Conservation (phyloP, 2,888 invertebrate species). For the Acholoe squamosa region DNA sequence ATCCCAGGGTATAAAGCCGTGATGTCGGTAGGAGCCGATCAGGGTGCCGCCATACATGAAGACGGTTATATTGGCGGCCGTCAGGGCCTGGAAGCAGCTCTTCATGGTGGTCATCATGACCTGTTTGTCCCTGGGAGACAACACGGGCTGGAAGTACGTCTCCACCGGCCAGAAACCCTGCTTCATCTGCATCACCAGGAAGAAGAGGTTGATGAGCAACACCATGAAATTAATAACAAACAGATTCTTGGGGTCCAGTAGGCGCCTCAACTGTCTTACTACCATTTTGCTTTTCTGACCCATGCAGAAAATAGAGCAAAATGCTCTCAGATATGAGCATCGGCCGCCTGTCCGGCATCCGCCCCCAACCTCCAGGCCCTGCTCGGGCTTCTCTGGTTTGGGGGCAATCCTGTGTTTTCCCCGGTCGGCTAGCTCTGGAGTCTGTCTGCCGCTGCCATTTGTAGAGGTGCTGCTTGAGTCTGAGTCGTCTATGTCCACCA, state of each 20-base stretch:
- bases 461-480: constrained; percentile 42
- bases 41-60: constrained; percentile 74
- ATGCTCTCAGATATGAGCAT: not conserved
- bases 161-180: constrained; percentile 68
- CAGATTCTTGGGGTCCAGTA: constrained; percentile 64
- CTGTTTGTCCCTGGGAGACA: constrained; percentile 48
- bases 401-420: not conserved
- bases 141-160: constrained; percentile 65
- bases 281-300: constrained; percentile 57
- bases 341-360: not conserved
- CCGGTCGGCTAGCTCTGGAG: not conserved
- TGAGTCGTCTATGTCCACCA: constrained; percentile 36
- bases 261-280: constrained; percentile 31
- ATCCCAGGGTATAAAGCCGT: constrained; percentile 76
- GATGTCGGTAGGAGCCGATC: constrained; percentile 74
- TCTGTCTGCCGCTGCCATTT: constrained; percentile 21
- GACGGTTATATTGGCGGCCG: constrained; percentile 63
- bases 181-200: constrained; percentile 66
- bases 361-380: not conserved
- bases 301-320: constrained; percentile 30
- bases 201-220: constrained; percentile 65
- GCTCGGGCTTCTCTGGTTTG: constrained; percentile 36
- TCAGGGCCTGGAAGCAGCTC: constrained; percentile 38
- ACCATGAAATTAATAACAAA: constrained; percentile 62
- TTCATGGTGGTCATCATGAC: constrained; percentile 64